Evolutionary conservation across 2,797 vertebrate species (phyloP).

Genomic region (Coracias cyanogaster): DNA sequence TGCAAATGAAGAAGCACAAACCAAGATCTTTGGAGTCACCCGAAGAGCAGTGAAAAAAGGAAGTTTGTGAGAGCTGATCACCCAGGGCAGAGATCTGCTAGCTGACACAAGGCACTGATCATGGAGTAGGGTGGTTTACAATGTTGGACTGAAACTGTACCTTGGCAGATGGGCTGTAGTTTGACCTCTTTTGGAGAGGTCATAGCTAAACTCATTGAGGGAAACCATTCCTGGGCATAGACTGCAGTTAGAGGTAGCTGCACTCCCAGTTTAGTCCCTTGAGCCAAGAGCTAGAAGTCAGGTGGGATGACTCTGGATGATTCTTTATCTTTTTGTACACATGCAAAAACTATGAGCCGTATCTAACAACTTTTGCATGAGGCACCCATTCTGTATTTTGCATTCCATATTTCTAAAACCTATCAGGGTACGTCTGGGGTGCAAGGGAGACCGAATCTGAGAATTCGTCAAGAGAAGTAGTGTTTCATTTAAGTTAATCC

Average conservation of each 20-base stretch:
- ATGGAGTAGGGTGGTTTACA: rapidly evolving
- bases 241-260: background rate
- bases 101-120: background rate
- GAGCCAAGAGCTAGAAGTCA: background rate
- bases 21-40: background rate
- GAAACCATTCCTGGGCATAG: background rate
- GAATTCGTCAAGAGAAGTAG: background rate
- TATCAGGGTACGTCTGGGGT: background rate
- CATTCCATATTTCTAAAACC: background rate
- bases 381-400: background rate
- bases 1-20: background rate
- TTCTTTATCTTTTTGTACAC: background rate
- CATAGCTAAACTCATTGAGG: background rate
- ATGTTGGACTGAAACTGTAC: background rate
- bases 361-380: background rate
- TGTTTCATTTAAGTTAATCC: background rate
- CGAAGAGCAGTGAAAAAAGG: background rate
- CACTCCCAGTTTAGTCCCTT: rapidly evolving
- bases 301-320: background rate
- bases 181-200: background rate
- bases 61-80: rapidly evolving
- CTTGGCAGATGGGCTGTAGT: background rate
- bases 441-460: background rate
- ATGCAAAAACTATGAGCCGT: background rate
- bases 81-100: background rate